Conservation (phyloP, 2,888 invertebrate species). For the Cheilosia scutellata region DNA sequence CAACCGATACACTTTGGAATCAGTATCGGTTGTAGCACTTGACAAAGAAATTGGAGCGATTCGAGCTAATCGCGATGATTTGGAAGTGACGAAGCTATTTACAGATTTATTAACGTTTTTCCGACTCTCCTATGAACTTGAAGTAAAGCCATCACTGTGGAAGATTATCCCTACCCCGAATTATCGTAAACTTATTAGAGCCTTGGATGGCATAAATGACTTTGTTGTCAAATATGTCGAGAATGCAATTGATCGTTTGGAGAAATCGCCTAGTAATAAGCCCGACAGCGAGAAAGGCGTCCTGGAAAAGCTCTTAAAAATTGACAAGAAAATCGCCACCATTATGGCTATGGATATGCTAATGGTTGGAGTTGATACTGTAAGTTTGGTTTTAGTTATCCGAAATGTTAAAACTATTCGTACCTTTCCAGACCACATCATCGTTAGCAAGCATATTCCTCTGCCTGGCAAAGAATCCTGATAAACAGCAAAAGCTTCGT, state of each 20-base stretch:
- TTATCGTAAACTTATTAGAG: constrained; percentile 77
- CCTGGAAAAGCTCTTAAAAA: constrained; percentile 87
- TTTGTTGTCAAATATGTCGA: constrained; percentile 80
- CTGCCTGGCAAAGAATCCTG: constrained; percentile 86
- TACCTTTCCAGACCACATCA: constrained; percentile 81
- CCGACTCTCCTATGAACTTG: constrained; percentile 74
- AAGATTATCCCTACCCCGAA: constrained; percentile 77
- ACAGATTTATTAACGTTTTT: constrained; percentile 65
- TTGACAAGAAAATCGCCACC: constrained; percentile 87
- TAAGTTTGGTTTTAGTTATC: constrained; percentile 81
- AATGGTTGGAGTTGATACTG: constrained; percentile 89
- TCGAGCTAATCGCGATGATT: constrained; percentile 65
- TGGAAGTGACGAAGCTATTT: constrained; percentile 76
- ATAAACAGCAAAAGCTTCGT: constrained; percentile 87
- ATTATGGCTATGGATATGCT: constrained; percentile 90
- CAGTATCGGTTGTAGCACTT: constrained; percentile 83
- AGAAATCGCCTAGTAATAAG: constrained; percentile 68
- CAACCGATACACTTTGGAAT: constrained; percentile 87
- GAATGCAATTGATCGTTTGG: constrained; percentile 80
- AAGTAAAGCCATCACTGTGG: constrained; percentile 79
- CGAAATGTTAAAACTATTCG: not conserved
- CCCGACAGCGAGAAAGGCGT: constrained; percentile 85
- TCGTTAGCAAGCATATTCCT: constrained; percentile 78
- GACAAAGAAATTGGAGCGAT: constrained; percentile 82
- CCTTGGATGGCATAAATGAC: constrained; percentile 78